phyloP scores from a whole-genome alignment of 1,140 invertebrate species.

The Cyphomyrmex costatus region DNA sequence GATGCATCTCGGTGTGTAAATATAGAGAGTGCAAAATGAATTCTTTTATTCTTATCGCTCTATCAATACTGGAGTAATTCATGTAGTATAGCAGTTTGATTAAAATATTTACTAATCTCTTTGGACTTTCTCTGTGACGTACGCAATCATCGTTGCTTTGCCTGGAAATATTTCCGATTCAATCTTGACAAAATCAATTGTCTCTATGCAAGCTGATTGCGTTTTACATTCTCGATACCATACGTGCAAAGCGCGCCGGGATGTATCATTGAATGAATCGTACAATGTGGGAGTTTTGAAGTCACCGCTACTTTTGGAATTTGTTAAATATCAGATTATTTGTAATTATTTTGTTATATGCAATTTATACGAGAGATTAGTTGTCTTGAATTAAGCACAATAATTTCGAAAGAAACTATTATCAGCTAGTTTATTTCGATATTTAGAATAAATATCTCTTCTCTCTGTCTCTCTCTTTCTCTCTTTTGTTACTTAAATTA shows the following conservation, averaged over 20 bases:
- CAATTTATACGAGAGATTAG: neutral
- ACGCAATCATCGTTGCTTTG: slow-evolving; percentile 12
- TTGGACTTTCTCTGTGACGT: neutral
- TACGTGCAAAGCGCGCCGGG: slow-evolving; percentile 8
- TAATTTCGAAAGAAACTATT: neutral
- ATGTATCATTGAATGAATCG: slow-evolving; percentile 27
- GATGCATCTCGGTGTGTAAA: slow-evolving; percentile 5
- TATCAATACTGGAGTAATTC: slow-evolving; percentile 15
- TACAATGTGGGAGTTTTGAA: neutral
- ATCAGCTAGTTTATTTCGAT: neutral
- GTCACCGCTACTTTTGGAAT: neutral
- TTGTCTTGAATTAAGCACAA: neutral
- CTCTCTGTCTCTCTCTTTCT: too few species aligned
- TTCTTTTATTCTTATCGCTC: slow-evolving; percentile 10
- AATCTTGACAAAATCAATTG: slow-evolving; percentile 50
- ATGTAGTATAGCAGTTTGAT: slow-evolving; percentile 10
- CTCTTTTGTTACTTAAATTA: neutral
- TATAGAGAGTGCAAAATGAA: slow-evolving; percentile 32
- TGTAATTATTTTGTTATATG: too few species aligned
- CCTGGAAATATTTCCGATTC: slow-evolving; percentile 34
- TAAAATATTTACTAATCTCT: slow-evolving; percentile 16
- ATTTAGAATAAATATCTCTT: neutral
- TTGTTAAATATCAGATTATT: neutral
- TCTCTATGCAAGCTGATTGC: slow-evolving; percentile 26
- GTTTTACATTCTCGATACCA: slow-evolving; percentile 29